Percentiles rank a stretch among this genome's conserved stretches.
These are phyloP conservation scores for Drosophila trapezifrons DNA, from an alignment of 1,140 invertebrate genomes.

Conservation along the genomic window DNA sequence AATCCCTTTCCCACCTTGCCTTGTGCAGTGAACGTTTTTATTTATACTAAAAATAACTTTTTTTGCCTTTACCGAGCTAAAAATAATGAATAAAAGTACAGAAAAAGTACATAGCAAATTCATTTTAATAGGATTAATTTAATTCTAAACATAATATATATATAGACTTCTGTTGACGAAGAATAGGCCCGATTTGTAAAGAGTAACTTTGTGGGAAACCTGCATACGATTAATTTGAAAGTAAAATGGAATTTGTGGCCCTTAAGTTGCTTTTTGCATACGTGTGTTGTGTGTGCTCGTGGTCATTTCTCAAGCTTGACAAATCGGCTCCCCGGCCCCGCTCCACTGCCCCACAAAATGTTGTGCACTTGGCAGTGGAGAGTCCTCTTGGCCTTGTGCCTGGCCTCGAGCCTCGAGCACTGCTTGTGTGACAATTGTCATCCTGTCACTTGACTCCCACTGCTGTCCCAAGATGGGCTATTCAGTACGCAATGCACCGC, in stretches of 20 bases:
- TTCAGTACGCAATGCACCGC: slow-evolving; percentile 50
- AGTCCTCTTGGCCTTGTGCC: slow-evolving; percentile 37
- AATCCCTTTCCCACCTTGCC: not conserved
- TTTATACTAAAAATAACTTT: too few relatives aligned
- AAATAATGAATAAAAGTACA: not conserved
- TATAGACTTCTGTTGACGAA: not conserved
- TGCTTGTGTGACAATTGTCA: slow-evolving; percentile 69
- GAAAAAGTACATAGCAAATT: too few relatives aligned
- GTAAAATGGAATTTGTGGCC: slow-evolving; percentile 7
- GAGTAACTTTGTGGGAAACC: not conserved
- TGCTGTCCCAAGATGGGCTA: slow-evolving; percentile 33
- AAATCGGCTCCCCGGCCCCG: slow-evolving; percentile 53
- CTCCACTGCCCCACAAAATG: slow-evolving; percentile 7
- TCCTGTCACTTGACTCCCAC: slow-evolving; percentile 65
- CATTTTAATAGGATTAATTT: not conserved
- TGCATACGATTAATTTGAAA: slow-evolving; percentile 4
- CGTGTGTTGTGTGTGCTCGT: slow-evolving; percentile 18
- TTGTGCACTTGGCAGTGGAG: slow-evolving; percentile 4
- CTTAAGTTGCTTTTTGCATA: not conserved
- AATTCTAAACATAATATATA: not conserved
- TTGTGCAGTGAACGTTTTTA: not conserved
- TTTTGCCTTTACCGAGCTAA: too few relatives aligned
- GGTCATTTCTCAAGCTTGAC: slow-evolving; percentile 71
- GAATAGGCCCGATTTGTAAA: not conserved
- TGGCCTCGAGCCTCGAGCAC: slow-evolving; percentile 20